Evolutionary conservation across 2,113 vertebrate genomes (phyloP).

Genomic region (Pogonocichla stellata): DNA sequence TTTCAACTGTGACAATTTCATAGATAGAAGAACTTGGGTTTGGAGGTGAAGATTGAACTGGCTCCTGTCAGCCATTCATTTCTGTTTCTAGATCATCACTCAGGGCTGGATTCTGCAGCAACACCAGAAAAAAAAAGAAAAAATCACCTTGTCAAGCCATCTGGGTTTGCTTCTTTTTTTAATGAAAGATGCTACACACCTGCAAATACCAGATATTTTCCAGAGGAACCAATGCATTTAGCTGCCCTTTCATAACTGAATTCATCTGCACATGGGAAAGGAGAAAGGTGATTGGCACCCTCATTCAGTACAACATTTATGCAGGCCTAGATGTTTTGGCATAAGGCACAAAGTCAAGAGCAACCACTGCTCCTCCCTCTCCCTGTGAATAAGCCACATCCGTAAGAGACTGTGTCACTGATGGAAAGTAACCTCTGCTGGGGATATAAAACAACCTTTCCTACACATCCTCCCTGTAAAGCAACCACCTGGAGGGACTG

Average conservation of each 20-base stretch:
- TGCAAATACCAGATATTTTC: constrained; percentile 2
- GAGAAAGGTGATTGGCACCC: neutral
- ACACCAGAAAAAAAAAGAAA: neutral
- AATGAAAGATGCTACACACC: neutral
- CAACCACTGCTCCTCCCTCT: neutral
- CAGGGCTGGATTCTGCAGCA: neutral
- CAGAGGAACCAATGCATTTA: neutral
- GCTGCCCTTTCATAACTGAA: neutral
- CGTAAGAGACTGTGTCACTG: neutral
- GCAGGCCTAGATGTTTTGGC: neutral
- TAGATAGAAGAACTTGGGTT: neutral
- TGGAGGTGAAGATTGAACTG: neutral
- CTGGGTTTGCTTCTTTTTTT: neutral
- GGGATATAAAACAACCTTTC: neutral
- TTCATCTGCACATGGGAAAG: neutral
- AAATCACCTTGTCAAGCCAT: neutral
- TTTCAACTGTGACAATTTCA: neutral
- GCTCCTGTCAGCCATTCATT: neutral
- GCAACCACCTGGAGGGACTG: neutral
- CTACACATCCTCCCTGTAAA: neutral
- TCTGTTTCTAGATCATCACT: neutral
- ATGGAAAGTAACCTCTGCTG: neutral
- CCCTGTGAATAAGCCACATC: neutral
- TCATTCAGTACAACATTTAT: neutral
- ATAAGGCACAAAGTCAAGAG: neutral